A percentile compares a stretch with the other conserved stretches of the same genome.
Conservation (phyloP, 2,888 invertebrate species). For the Eupeodes luniger region DNA sequence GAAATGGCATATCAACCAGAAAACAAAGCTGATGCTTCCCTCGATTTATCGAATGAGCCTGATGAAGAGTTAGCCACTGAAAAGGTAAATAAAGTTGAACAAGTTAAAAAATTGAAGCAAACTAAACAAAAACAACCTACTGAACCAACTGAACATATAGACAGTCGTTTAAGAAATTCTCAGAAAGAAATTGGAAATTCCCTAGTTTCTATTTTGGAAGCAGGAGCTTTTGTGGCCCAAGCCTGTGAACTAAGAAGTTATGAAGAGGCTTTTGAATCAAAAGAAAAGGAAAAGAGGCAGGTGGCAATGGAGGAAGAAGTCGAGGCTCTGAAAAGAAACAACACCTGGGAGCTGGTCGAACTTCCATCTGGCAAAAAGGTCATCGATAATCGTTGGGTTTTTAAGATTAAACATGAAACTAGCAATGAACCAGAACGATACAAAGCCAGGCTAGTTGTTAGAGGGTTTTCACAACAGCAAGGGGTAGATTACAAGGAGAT, state of each 20-base stretch:
- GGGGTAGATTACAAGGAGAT: too few species aligned
- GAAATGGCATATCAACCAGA: neutral
- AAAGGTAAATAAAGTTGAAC: too few species aligned
- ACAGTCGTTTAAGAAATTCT: too few species aligned
- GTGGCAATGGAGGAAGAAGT: neutral
- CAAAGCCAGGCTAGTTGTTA: too few species aligned
- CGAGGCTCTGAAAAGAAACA: too few species aligned
- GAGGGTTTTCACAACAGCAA: too few species aligned
- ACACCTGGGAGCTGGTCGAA: too few species aligned
- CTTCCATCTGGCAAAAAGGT: neutral
- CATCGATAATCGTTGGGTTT: constrained; percentile 47
- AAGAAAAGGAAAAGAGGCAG: constrained; percentile 32
- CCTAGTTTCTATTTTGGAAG: constrained; percentile 13
- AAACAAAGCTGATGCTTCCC: neutral
- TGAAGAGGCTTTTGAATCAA: constrained; percentile 21
- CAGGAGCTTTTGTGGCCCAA: neutral
- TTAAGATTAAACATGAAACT: constrained; percentile 31
- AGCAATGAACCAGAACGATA: constrained; percentile 25
- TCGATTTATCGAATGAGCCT: neutral
- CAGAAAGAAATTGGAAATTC: constrained; percentile 8
- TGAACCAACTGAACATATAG: too few species aligned
- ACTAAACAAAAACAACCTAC: too few species aligned
- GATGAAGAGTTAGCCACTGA: neutral
- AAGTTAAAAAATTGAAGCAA: too few species aligned
- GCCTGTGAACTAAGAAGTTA: constrained; percentile 28